Evolutionary conservation across 2,113 vertebrate species (phyloP), one percentile per base, ranked within the genome.

Genomic region (Thryonomys swinderianus): DNA sequence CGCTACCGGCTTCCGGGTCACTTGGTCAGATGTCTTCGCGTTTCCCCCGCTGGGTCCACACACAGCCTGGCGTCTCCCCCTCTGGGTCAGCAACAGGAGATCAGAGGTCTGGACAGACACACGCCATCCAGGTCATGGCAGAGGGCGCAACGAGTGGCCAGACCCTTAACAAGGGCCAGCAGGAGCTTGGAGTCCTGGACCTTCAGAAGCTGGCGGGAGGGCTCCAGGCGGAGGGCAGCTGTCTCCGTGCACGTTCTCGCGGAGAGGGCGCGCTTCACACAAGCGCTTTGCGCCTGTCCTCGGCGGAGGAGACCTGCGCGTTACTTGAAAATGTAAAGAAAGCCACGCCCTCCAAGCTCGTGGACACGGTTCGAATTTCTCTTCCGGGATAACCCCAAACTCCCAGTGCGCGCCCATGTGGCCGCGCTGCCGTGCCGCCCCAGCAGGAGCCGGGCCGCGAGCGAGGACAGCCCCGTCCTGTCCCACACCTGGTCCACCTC

Each of bases 161-260:
- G 73, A n/a, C 16, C 18, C 34, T 1, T 59, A 61, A 66, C 21
- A 14, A 51, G 51, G 74, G 42, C 57, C 7, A 0, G 37, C 34
- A 32, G 48, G n/a, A n/a, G n/a, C n/a, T n/a, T n/a, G n/a, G n/a
- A n/a, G n/a, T n/a, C n/a, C n/a, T n/a, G n/a, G n/a, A n/a, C n/a
- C n/a, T n/a, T n/a, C n/a, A n/a, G n/a, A n/a, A n/a, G n/a, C n/a
- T n/a, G n/a, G n/a, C n/a, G n/a, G n/a, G n/a, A n/a, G n/a, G n/a
- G n/a, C n/a, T n/a, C n/a, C n/a, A n/a, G n/a, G n/a, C n/a, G n/a
- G n/a, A n/a, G n/a, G n/a, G n/a, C n/a, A n/a, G n/a, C n/a, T n/a
- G n/a, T n/a, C n/a, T n/a, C 51, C 7, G 20, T 0, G 0, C 0
- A 42, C 16, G 3, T n/a, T 81, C 48, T 23, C 88, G 59, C 30